A percentile compares a stretch with the other conserved stretches of the same genome.
phyloP scores from a whole-genome alignment of 2,888 invertebrate genomes.

The Drosophila setosimentum region DNA sequence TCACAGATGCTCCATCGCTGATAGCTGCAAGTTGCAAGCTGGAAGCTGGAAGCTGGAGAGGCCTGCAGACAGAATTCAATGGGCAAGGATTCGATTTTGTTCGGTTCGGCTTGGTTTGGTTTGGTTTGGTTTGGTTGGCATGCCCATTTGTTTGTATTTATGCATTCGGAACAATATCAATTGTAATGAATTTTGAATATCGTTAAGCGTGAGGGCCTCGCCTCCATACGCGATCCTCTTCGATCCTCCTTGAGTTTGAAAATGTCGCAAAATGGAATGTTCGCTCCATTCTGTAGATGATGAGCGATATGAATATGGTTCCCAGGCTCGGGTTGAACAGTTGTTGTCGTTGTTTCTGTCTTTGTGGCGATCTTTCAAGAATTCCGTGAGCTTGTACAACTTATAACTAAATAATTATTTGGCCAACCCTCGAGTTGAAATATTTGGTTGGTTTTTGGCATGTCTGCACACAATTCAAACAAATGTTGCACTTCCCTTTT shows the following conservation, averaged over 20 bases:
- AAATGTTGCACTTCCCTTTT: conserved; percentile 77
- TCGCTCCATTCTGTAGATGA: conserved; percentile 59
- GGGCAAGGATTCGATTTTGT: conserved; percentile 14
- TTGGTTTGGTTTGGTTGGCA: conserved; percentile 38
- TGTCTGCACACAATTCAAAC: conserved; percentile 61
- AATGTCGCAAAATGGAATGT: conserved; percentile 80
- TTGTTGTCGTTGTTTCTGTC: conserved; percentile 27
- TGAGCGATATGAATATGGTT: conserved; percentile 82
- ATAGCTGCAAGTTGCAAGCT: conserved; percentile 47
- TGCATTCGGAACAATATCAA: conserved; percentile 84
- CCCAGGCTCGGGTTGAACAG: conserved; percentile 67
- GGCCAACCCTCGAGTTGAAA: conserved; percentile 44
- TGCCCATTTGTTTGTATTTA: conserved; percentile 81
- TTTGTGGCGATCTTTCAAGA: conserved; percentile 9
- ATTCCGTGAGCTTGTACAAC: conserved; percentile 53
- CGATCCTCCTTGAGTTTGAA: conserved; percentile 32
- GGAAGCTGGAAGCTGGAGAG: conserved; percentile 13
- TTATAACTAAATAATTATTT: conserved; percentile 78
- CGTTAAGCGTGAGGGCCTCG: conserved; percentile 76
- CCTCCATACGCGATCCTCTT: conserved; percentile 21
- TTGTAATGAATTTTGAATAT: conserved; percentile 85
- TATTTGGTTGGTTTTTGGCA: conserved; percentile 46
- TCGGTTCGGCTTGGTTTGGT: not conserved
- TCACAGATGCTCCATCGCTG: conserved; percentile 77
- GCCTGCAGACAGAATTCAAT: conserved; percentile 33